Conservation (phyloP, 1,140 invertebrate genomes). For the Yoshiicerus persimilis region DNA sequence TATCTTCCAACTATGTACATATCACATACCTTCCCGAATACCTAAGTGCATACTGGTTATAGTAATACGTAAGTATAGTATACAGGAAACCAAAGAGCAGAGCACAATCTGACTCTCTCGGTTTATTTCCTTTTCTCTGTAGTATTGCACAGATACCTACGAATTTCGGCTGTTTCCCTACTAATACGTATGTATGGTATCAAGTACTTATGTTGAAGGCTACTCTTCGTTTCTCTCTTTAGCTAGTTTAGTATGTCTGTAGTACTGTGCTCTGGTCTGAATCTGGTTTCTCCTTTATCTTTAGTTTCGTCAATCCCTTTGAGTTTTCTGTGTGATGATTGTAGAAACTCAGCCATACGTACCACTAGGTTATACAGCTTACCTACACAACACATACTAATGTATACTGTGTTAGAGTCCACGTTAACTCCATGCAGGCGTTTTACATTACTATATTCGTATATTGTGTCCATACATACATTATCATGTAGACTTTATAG, state of each 20-base stretch:
- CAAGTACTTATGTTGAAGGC: not conserved
- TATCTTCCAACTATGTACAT: too few relatives aligned
- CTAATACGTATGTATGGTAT: not conserved
- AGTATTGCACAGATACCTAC: not conserved
- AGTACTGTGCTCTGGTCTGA: not conserved
- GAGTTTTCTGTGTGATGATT: not conserved
- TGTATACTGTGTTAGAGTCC: too few relatives aligned
- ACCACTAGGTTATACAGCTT: too few relatives aligned
- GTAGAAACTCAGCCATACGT: not conserved
- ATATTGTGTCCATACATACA: not conserved
- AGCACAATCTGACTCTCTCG: not conserved
- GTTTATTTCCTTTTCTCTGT: not conserved
- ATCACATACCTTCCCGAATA: too few relatives aligned
- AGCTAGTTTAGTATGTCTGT: not conserved
- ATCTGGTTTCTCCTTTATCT: not conserved
- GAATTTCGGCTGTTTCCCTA: not conserved
- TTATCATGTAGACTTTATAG: too few relatives aligned
- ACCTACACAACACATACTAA: not conserved
- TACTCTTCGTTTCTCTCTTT: not conserved
- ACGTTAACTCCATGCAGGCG: not conserved
- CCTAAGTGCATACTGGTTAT: not conserved
- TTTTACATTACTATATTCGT: not conserved
- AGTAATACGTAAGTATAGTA: too few relatives aligned
- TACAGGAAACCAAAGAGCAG: not conserved
- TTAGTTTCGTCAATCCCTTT: constrained; percentile 18